Conservation (phyloP, 2,888 invertebrate species). For the Drosophila paranaensis region DNA sequence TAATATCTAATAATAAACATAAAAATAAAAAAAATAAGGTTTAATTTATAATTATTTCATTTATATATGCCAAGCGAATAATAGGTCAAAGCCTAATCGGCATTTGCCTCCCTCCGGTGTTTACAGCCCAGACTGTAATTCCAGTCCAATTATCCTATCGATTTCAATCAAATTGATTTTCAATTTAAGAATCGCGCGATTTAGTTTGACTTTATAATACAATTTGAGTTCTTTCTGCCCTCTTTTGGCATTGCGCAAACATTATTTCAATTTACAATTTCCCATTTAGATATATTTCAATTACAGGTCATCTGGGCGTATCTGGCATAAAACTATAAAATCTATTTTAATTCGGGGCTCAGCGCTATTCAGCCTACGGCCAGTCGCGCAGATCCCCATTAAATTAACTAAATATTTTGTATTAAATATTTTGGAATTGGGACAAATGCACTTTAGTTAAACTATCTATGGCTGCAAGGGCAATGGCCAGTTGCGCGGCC, state of each 20-base stretch:
- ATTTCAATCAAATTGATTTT: neutral
- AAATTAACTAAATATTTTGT: conserved; percentile 28
- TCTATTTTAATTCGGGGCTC: conserved; percentile 5
- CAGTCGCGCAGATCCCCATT: conserved; percentile 12
- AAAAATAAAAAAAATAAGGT: too few relatives aligned
- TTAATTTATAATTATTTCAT: too few relatives aligned
- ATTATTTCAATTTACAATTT: conserved; percentile 2
- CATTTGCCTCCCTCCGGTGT: neutral
- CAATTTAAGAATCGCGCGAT: neutral
- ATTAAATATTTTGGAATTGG: conserved; percentile 17
- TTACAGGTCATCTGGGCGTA: conserved; percentile 3
- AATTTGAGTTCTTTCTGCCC: neutral
- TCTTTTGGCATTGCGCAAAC: neutral
- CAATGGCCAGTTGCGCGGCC: conserved; percentile 10
- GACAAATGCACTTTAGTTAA: conserved; percentile 10
- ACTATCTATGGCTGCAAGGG: conserved; percentile 22
- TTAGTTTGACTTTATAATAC: neutral
- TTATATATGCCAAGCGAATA: too few relatives aligned
- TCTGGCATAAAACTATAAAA: neutral
- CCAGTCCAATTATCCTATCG: neutral
- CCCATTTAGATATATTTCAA: neutral
- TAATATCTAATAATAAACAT: too few relatives aligned
- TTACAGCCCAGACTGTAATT: neutral
- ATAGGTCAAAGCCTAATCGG: neutral
- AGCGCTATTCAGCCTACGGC: conserved; percentile 7